Percentiles rank a stretch among this genome's conserved stretches.
Conservation (phyloP, 2,888 invertebrate genomes). For the Cantharis rufa region DNA sequence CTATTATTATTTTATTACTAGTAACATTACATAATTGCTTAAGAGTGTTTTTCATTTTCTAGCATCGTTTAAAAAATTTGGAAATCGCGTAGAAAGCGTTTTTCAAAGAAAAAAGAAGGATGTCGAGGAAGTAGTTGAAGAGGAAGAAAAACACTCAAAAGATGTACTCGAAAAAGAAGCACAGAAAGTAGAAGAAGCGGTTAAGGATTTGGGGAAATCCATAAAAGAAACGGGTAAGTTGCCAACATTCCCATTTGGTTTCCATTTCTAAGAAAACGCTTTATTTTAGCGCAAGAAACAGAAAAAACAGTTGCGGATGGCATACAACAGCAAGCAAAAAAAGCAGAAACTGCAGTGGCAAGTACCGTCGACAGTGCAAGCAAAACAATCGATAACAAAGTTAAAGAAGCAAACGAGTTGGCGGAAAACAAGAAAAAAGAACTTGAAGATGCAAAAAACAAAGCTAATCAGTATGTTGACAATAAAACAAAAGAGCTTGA, state of each 20-base stretch:
- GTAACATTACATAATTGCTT: no score
- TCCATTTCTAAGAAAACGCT: not conserved
- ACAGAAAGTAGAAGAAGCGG: conserved; percentile 63
- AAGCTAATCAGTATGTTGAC: conserved; percentile 41
- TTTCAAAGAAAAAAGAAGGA: conserved; percentile 76
- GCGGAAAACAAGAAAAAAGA: conserved; percentile 32
- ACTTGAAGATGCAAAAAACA: conserved; percentile 19
- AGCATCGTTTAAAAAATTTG: conserved; percentile 74
- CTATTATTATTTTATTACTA: no score
- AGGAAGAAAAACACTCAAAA: conserved; percentile 65
- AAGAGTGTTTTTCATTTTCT: conserved; percentile 16
- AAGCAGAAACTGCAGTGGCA: conserved; percentile 51
- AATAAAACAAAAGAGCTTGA: conserved; percentile 38
- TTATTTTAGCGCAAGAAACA: conserved; percentile 6
- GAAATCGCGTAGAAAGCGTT: conserved; percentile 71
- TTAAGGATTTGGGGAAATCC: conserved; percentile 61
- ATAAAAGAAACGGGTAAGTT: conserved; percentile 59
- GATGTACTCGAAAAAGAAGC: conserved; percentile 67
- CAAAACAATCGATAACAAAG: conserved; percentile 32
- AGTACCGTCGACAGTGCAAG: conserved; percentile 41
- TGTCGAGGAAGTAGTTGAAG: conserved; percentile 65
- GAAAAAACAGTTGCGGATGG: conserved; percentile 46
- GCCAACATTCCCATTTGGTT: not conserved
- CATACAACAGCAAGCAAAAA: conserved; percentile 47
- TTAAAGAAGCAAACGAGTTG: conserved; percentile 29